Evolutionary conservation across 2,797 vertebrate genomes (phyloP).

Genomic region (Danio choprae): DNA sequence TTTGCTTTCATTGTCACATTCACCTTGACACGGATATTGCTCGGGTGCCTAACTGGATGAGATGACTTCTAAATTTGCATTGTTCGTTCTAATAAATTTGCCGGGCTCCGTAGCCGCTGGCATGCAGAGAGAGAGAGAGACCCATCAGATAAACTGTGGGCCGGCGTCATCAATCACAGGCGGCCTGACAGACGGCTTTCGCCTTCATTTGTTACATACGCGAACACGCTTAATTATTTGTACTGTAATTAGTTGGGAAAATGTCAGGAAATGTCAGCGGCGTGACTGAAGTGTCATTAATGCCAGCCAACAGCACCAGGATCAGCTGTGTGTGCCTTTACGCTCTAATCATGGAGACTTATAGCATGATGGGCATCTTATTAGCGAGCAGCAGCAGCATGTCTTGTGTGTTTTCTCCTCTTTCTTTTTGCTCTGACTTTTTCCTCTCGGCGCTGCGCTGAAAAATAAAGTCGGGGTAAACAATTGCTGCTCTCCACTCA

Average conservation of each 20-base stretch:
- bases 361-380: slow-evolving; percentile 92
- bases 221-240: slow-evolving; percentile 99
- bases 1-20: slow-evolving; percentile 99
- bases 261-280: slow-evolving; percentile 99
- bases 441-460: too few relatives aligned
- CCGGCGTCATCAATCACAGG: slow-evolving; percentile 98
- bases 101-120: slow-evolving; percentile 90
- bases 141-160: slow-evolving; percentile 98
- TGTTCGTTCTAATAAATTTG: slow-evolving; percentile 99
- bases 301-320: slow-evolving; percentile 97
- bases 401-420: slow-evolving; percentile 70
- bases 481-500: slow-evolving; percentile 81
- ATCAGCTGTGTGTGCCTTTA: slow-evolving; percentile 92
- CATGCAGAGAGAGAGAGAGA: too few relatives aligned
- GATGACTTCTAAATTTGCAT: slow-evolving; percentile 99
- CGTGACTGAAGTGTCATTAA: slow-evolving; percentile 99
- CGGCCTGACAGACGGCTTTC: slow-evolving; percentile 96
- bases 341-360: slow-evolving; percentile 95
- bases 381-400: slow-evolving; percentile 88
- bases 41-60: slow-evolving; percentile 98
- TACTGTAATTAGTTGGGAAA: slow-evolving; percentile 99
- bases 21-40: slow-evolving; percentile 99
- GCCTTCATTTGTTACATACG: slow-evolving; percentile 99
- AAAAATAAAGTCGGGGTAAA: slow-evolving; percentile 86
- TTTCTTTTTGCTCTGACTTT: slow-evolving; percentile 58